phyloP scores from a whole-genome alignment of 2,888 invertebrate genomes.

The Apamea epomidion region DNA sequence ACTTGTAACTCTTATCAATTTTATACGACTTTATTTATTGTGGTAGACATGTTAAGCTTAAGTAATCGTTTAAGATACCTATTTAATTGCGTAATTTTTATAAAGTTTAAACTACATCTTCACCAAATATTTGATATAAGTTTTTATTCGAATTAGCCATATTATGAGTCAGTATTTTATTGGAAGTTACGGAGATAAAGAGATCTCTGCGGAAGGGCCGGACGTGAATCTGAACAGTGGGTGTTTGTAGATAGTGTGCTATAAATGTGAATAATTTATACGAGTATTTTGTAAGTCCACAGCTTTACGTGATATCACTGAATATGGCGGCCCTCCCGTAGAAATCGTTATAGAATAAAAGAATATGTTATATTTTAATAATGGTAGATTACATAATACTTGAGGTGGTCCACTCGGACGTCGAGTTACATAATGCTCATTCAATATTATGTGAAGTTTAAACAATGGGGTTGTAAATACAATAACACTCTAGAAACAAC shows the following conservation, averaged over 20 bases:
- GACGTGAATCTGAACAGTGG: conserved; percentile 83
- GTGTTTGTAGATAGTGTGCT: conserved; percentile 90
- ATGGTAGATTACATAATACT: conserved; percentile 80
- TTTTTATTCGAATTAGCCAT: conserved; percentile 89
- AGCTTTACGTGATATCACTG: conserved; percentile 89
- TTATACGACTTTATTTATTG: conserved; percentile 87
- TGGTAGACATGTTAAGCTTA: conserved; percentile 84
- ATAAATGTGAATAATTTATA: conserved; percentile 91
- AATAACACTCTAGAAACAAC: conserved; percentile 78
- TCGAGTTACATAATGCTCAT: conserved; percentile 87
- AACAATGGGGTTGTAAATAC: conserved; percentile 85
- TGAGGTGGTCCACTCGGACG: conserved; percentile 83
- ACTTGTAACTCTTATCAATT: conserved; percentile 70
- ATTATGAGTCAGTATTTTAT: conserved; percentile 90
- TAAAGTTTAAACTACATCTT: conserved; percentile 85
- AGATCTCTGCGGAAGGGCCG: conserved; percentile 86
- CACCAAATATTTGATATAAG: conserved; percentile 90
- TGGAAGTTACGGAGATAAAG: conserved; percentile 83
- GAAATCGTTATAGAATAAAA: conserved; percentile 79
- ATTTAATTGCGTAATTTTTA: conserved; percentile 86
- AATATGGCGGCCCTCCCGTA: conserved; percentile 85
- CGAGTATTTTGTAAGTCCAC: conserved; percentile 90
- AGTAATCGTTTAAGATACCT: conserved; percentile 82
- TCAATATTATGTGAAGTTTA: conserved; percentile 79
- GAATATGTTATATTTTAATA: conserved; percentile 88